Evolutionary conservation across 1,140 invertebrate species (phyloP), one percentile per base, ranked within the genome.

Genomic region (Nymphalis io): DNA sequence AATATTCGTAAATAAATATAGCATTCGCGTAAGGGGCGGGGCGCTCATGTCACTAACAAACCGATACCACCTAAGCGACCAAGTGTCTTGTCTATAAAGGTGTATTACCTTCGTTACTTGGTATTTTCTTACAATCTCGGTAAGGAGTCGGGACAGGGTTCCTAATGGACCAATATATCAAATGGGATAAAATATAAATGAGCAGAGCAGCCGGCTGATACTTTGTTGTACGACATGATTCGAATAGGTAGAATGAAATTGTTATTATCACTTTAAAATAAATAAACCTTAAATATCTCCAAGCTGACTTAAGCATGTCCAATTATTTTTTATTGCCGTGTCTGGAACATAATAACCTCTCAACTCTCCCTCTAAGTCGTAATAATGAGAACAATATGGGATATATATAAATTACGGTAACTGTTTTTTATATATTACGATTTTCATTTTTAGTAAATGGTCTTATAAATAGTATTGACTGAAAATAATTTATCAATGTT

Each of bases 91-190:
- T 70, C 81, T 79, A 79, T 82, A 79, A 84, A 83, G 76, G 81
- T 86, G 79, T 83, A 76, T 80, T 73, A 73, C 68, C 67, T 75
- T 83, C 77, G 81, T 82, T 87, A 80, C 76, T 79, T 75, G 77
- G 76, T 80, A 78, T 83, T 87, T 80, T 85, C 80, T 87, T 84
- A 82, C 78, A 84, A 85, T 83, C 78, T 82, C 81, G 71, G 74
- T 79, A 63, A 81, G 78, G 60, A 80, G 75, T 74, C 75, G 74
- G 80, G 80, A 82, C 83, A 81, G 76, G 78, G 73, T 77, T 83
- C 84, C 76, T 87, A 87, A 89, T 89, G 82, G 82, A 74, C 80
- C 84, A 81, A 89, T 89, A 87, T 87, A 87, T 88, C 85, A 88
- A 89, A 87, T 75, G 80, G 86, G 85, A 89, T 89, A 88, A 87